Percentiles rank a stretch among this genome's conserved stretches.
These are phyloP conservation scores for Sinhomidia bicolor DNA, from an alignment of 2,888 invertebrate genomes.

Conservation along the genomic window DNA sequence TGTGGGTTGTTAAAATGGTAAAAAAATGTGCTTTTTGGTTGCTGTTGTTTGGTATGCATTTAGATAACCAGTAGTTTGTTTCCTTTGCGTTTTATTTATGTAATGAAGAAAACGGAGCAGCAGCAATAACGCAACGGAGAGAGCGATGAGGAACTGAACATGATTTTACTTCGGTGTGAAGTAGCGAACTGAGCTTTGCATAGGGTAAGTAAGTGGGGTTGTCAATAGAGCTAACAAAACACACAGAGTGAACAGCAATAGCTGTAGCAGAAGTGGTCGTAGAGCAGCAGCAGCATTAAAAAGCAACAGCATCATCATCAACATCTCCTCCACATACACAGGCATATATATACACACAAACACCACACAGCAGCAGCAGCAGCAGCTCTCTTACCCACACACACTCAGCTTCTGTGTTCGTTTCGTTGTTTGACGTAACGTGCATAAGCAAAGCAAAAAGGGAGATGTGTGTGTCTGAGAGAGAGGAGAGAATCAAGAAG, in stretches of 20 bases:
- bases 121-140: constrained; percentile 63
- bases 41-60: constrained; percentile 17
- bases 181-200: constrained; percentile 79
- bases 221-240: constrained; percentile 78
- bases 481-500: constrained; percentile 44
- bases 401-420: constrained; percentile 40
- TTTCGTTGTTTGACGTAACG: constrained; percentile 10
- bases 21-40: constrained; percentile 44
- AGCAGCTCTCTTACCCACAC: too few species aligned
- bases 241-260: not conserved
- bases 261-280: constrained; percentile 32
- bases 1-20: constrained; percentile 21
- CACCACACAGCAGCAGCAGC: constrained; percentile 28
- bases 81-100: constrained; percentile 10
- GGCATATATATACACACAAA: constrained; percentile 32
- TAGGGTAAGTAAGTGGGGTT: constrained; percentile 79
- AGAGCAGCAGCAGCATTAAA: constrained; percentile 50
- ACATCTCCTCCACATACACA: constrained; percentile 33
- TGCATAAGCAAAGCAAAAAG: constrained; percentile 41
- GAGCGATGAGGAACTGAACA: constrained; percentile 77
- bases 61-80: constrained; percentile 26
- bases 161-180: constrained; percentile 80
- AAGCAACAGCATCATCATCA: constrained; percentile 63
- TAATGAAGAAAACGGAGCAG: constrained; percentile 51
- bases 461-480: too few species aligned